Evolutionary conservation across 2,797 vertebrate genomes (phyloP), one percentile per base, ranked within the genome.

Genomic region (Parauchenoglanis ngamensis): DNA sequence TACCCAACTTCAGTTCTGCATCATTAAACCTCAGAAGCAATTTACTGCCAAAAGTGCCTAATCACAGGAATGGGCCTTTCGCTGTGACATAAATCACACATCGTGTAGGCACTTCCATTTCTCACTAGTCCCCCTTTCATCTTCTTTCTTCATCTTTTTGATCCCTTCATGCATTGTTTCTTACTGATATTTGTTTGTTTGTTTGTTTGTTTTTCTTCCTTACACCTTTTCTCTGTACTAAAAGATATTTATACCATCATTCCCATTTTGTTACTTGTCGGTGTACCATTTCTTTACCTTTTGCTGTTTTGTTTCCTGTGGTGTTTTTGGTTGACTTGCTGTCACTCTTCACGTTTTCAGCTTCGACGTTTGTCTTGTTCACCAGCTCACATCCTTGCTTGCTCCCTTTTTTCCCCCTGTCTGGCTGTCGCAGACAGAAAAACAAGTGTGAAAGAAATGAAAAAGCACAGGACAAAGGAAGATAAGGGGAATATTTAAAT

Each of bases 21-120:
- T 95, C 95, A 95, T 96, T 96, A 96, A 95, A 95, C 94, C 94
- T 93, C 91, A 92, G 93, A 92, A 94, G 93, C 92, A 93, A 95
- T 95, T 95, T 94, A 95, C 92, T 94, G 93, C 94, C 91, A 93
- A 95, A 95, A 93, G 92, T 17, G 92, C 91, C 92, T 93, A 92
- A 92, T 93, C 93, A 92, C 88, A 76, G 79, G 81, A 85, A 91
- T 87, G 86, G 87, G 84, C 87, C 56, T 90, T 89, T 90, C 77
- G 78, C 87, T 87, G 84, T 65, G 84, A 89, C 93, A 94, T 95
- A 95, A 95, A 95, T 95, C 94, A 95, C 92, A 88, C 82, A 85
- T 89, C 72, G 83, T 61, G 44, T 73, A 88, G 85, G 85, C 87
- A 72, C 89, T 86, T 88, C 84, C 86, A 86, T 87, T 88, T 88